Conservation (phyloP, 2,797 vertebrate genomes). For the Melopsittacus undulatus region DNA sequence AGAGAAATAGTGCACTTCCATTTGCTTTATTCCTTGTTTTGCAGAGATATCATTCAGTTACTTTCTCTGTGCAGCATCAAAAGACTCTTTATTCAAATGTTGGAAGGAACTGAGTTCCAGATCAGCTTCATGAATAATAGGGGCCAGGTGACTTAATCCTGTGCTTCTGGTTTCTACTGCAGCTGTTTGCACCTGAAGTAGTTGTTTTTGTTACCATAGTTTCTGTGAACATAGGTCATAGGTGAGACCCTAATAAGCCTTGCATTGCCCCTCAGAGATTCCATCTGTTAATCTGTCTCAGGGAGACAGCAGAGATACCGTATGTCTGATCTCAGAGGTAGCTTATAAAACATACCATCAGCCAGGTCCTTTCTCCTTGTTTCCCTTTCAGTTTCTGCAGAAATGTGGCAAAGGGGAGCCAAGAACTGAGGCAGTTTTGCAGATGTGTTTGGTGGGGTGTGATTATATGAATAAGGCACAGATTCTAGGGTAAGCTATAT, state of each 20-base stretch:
- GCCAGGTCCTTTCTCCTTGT: not conserved
- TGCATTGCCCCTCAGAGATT: not conserved
- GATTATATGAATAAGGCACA: not conserved
- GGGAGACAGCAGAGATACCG: not conserved
- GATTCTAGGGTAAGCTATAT: not conserved
- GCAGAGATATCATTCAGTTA: not conserved
- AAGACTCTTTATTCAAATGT: not conserved
- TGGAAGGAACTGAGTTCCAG: not conserved
- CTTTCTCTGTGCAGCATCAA: not conserved
- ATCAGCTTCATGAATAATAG: not conserved
- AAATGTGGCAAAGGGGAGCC: not conserved
- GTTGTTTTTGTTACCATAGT: not conserved
- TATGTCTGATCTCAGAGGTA: not conserved
- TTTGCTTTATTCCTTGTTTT: not conserved
- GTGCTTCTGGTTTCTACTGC: not conserved
- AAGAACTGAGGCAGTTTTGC: not conserved
- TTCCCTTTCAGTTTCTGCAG: slow-evolving; percentile 4
- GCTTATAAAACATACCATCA: not conserved
- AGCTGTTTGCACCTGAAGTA: not conserved
- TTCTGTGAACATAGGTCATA: not conserved
- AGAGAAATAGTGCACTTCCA: not conserved
- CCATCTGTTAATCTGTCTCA: not conserved
- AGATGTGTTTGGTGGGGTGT: not conserved
- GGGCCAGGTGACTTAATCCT: not conserved
- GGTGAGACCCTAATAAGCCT: not conserved